Evolutionary conservation across 1,140 invertebrate genomes (phyloP).

Genomic region (Leguminivora glycinivorella): DNA sequence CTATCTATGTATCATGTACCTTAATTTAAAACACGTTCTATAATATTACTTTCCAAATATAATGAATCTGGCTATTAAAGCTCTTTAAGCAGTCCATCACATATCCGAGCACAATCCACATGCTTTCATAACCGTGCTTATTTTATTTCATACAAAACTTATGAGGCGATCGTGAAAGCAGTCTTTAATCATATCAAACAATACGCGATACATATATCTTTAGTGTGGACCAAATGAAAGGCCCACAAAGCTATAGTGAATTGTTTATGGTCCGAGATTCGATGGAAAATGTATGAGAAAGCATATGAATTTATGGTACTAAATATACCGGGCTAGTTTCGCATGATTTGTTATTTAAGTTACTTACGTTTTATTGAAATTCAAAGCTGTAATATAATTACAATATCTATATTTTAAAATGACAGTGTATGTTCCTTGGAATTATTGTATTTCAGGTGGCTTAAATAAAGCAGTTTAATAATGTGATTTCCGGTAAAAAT

Average conservation of each 20-base stretch:
- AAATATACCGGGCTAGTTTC: slow-evolving; percentile 7
- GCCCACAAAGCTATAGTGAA: slow-evolving; percentile 39
- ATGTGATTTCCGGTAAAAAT: too few relatives aligned
- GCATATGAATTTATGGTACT: slow-evolving; percentile 38
- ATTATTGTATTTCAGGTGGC: too few relatives aligned
- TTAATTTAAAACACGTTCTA: neutral
- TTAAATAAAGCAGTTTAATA: too few relatives aligned
- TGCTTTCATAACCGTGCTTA: slow-evolving; percentile 3
- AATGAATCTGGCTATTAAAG: neutral
- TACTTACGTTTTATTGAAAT: neutral
- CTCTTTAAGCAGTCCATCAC: slow-evolving; percentile 5
- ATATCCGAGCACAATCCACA: slow-evolving; percentile 5
- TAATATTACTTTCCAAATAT: neutral
- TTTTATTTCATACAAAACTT: slow-evolving; percentile 16
- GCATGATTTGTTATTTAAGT: slow-evolving; percentile 17
- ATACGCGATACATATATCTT: slow-evolving; percentile 28
- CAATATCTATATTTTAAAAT: too few relatives aligned
- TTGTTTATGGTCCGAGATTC: slow-evolving; percentile 41
- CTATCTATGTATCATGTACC: neutral
- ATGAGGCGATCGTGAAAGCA: slow-evolving; percentile 24
- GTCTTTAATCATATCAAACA: slow-evolving; percentile 28
- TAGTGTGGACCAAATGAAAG: slow-evolving; percentile 35
- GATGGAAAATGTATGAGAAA: slow-evolving; percentile 41
- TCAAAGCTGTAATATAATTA: too few relatives aligned
- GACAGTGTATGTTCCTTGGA: too few relatives aligned